phyloP scores from a whole-genome alignment of 2,113 vertebrate genomes.

The Brevimyrus niger region DNA sequence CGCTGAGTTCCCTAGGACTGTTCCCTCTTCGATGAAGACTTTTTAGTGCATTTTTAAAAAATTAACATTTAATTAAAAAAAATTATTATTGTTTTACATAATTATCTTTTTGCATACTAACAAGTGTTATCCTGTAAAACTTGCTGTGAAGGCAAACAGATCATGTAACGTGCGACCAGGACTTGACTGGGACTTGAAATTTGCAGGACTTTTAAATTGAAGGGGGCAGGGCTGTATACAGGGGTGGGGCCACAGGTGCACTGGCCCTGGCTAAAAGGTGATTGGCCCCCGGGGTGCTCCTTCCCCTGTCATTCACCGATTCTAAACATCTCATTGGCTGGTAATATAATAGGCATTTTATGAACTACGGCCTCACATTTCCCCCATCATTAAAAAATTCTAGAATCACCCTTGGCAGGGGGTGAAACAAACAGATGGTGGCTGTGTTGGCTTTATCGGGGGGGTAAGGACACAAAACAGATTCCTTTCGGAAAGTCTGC shows the following conservation, averaged over 20 bases:
- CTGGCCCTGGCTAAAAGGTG: not conserved
- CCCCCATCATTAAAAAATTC: not conserved
- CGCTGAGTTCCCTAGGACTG: not conserved
- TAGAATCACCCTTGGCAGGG: not conserved
- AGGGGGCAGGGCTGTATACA: not conserved
- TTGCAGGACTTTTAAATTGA: not conserved
- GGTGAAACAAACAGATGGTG: not conserved
- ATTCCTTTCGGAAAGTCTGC: not conserved
- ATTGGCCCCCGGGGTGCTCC: not conserved
- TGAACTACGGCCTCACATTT: not conserved
- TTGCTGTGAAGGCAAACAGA: not conserved
- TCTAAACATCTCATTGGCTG: not conserved
- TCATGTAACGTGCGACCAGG: not conserved
- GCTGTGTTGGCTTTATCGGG: not conserved
- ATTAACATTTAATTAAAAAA: too few species aligned
- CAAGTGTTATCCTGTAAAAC: not conserved
- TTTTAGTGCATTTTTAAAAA: too few species aligned
- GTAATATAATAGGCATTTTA: not conserved
- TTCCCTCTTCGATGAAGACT: not conserved
- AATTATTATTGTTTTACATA: not conserved
- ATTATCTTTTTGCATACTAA: not conserved
- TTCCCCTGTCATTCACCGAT: not conserved
- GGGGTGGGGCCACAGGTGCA: not conserved
- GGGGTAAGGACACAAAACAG: not conserved
- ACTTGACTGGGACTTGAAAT: not conserved